These are phyloP conservation scores for Petromus typicus DNA, from an alignment of 2,113 vertebrate genomes.

Conservation along the genomic window DNA sequence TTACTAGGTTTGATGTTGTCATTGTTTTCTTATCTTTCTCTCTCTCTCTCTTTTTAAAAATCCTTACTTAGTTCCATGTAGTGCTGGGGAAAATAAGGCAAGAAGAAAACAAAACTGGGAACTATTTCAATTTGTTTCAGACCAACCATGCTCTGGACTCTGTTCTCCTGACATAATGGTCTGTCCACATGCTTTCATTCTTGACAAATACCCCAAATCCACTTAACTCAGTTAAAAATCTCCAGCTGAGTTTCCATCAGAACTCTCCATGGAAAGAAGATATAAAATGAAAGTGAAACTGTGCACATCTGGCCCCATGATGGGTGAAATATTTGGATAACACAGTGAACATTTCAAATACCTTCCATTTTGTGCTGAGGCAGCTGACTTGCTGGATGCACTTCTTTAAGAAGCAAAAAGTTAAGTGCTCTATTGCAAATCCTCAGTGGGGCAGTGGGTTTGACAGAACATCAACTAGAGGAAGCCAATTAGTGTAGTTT, in stretches of 20 bases:
- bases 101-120: background rate
- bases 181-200: constrained; percentile 45
- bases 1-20: background rate
- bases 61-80: background rate
- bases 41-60: too few species aligned
- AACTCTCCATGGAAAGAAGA: constrained; percentile 55
- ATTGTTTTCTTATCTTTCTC: background rate
- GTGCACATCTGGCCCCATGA: constrained; percentile 37
- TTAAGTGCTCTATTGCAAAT: constrained; percentile 76
- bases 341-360: constrained; percentile 12
- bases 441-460: constrained; percentile 67
- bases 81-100: background rate
- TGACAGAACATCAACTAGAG: constrained; percentile 77
- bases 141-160: background rate
- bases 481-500: constrained; percentile 82
- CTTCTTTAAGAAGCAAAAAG: constrained; percentile 71
- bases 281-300: constrained; percentile 63
- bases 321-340: constrained; percentile 70
- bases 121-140: constrained; percentile 46
- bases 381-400: constrained; percentile 62
- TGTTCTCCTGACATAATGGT: constrained; percentile 39
- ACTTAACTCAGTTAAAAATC: constrained; percentile 70
- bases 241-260: constrained; percentile 67
- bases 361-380: constrained; percentile 71
- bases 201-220: constrained; percentile 47